Percentiles rank a stretch among this genome's conserved stretches.
Evolutionary conservation across 2,888 invertebrate species (phyloP).

Genomic region (Aleiodes testaceus): DNA sequence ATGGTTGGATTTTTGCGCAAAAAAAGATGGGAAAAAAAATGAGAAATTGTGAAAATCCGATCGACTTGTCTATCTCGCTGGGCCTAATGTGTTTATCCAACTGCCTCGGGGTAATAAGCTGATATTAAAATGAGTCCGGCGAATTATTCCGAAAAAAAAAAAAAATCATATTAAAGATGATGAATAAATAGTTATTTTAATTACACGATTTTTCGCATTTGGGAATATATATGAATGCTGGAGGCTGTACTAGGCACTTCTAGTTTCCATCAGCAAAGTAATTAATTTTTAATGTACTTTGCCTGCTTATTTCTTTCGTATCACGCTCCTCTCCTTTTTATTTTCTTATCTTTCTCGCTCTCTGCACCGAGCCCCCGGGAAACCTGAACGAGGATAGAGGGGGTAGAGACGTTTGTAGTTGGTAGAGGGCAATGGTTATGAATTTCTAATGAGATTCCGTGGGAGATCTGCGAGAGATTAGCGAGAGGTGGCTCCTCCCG

Average conservation of each 20-base stretch:
- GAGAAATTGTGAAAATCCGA: conserved; percentile 64
- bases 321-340: conserved; percentile 61
- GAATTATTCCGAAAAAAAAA: conserved; percentile 47
- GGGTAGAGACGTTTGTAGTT: conserved; percentile 23
- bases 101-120: conserved; percentile 64
- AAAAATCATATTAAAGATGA: too few relatives aligned
- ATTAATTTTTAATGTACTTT: conserved; percentile 74
- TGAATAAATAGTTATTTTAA: too few relatives aligned
- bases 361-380: conserved; percentile 40
- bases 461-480: conserved; percentile 72
- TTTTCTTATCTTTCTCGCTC: conserved; percentile 57
- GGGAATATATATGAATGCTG: conserved; percentile 15
- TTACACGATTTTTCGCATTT: conserved; percentile 26
- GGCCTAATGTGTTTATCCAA: conserved; percentile 69
- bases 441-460: conserved; percentile 73
- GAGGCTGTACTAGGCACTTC: conserved; percentile 67
- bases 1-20: conserved; percentile 13
- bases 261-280: conserved; percentile 73
- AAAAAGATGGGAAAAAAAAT: conserved; percentile 19
- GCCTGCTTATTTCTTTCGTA: conserved; percentile 73
- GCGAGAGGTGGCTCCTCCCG: conserved; percentile 53
- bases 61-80: conserved; percentile 63
- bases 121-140: conserved; percentile 71
- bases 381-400: conserved; percentile 39
- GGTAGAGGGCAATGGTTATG: conserved; percentile 58